phyloP scores from a whole-genome alignment of 2,113 vertebrate species.

The Sigmodon hispidus region DNA sequence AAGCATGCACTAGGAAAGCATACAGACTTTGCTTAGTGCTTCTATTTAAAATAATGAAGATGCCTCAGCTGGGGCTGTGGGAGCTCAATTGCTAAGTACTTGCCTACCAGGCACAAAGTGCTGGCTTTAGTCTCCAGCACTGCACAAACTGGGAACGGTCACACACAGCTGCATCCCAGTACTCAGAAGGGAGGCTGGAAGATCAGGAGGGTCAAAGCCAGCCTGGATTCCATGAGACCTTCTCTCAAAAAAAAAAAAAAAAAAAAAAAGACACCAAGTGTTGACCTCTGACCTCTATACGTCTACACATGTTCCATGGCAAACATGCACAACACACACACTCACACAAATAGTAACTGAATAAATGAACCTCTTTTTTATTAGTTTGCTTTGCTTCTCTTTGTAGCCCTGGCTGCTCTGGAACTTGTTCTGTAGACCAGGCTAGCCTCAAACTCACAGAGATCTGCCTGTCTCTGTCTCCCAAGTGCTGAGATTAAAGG shows the following conservation, averaged over 20 bases:
- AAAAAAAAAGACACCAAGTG: too few species aligned
- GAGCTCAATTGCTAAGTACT: neutral
- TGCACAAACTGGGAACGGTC: neutral
- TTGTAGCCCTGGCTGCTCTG: neutral
- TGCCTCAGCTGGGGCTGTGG: neutral
- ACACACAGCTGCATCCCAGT: neutral
- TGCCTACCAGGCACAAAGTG: neutral
- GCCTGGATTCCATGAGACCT: neutral
- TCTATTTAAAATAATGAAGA: conserved; percentile 1
- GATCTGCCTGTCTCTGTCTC: neutral
- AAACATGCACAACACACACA: neutral
- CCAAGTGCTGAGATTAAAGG: neutral
- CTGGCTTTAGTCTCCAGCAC: neutral
- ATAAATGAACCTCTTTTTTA: neutral
- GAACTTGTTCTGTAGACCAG: neutral
- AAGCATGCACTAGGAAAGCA: conserved; percentile 51
- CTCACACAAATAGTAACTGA: neutral
- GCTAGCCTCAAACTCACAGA: neutral
- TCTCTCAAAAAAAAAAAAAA: neutral
- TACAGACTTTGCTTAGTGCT: neutral
- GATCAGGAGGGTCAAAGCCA: neutral
- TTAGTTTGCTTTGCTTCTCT: neutral
- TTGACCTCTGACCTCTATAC: neutral
- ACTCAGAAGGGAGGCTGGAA: neutral
- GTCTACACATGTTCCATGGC: neutral